These are phyloP conservation scores for Drosophila auraria DNA, from an alignment of 1,140 invertebrate genomes.

Conservation along the genomic window DNA sequence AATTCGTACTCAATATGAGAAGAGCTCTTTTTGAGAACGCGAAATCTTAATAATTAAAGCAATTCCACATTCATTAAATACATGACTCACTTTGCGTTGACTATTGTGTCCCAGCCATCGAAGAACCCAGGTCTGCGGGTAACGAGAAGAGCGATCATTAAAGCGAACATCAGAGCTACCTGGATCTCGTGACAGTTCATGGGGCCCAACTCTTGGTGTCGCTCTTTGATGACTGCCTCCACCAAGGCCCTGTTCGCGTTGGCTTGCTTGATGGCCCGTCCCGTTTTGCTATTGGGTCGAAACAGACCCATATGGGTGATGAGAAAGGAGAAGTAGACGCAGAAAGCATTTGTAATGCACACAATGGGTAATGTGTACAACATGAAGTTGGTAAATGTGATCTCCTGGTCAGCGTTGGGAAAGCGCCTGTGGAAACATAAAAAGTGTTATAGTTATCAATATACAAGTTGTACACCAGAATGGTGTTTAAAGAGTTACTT, in stretches of 20 bases:
- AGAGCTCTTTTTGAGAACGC: too few species aligned
- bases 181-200: constrained; percentile 92
- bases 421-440: constrained; percentile 84
- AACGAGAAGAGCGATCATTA: constrained; percentile 93
- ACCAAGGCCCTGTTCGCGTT: constrained; percentile 87
- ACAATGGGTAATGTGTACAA: constrained; percentile 87
- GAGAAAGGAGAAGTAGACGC: constrained; percentile 88
- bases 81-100: constrained; percentile 45
- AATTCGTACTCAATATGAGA: too few species aligned
- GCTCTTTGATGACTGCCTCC: constrained; percentile 87
- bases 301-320: constrained; percentile 90
- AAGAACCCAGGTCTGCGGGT: constrained; percentile 90
- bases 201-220: constrained; percentile 90
- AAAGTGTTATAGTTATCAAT: too few species aligned
- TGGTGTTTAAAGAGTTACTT: not conserved
- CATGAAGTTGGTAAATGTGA: constrained; percentile 92
- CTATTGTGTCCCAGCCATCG: constrained; percentile 49
- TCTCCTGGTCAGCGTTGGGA: constrained; percentile 86
- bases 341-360: constrained; percentile 88
- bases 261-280: constrained; percentile 85
- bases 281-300: constrained; percentile 86
- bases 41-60: too few species aligned
- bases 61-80: not conserved
- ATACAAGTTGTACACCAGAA: not conserved
- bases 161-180: constrained; percentile 90